phyloP scores from a whole-genome alignment of 2,797 vertebrate genomes.

The Molossus alvarezi region DNA sequence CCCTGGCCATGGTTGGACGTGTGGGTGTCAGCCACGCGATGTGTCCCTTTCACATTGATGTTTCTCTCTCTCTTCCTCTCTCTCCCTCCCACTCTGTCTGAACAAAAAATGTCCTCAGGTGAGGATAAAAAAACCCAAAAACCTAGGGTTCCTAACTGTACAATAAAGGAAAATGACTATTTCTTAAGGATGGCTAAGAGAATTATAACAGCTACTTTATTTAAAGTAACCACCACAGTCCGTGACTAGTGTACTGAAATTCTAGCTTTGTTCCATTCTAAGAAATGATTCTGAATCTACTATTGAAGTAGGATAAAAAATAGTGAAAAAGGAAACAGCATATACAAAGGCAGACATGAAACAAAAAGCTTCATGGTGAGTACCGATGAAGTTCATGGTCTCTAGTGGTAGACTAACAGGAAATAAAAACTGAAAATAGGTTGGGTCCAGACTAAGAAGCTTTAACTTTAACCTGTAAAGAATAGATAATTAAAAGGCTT shows the following conservation, averaged over 20 bases:
- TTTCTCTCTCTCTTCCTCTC: no score
- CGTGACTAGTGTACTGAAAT: slow-evolving; percentile 51
- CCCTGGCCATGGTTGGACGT: no score
- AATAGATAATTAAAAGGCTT: slow-evolving; percentile 60
- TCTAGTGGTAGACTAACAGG: not conserved
- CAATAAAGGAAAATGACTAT: slow-evolving; percentile 3
- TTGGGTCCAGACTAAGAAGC: slow-evolving; percentile 61
- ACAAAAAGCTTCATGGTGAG: not conserved
- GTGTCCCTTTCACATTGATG: no score
- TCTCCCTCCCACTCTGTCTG: no score
- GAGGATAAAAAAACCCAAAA: slow-evolving; percentile 49
- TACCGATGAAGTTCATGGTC: not conserved
- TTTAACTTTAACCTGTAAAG: slow-evolving; percentile 44
- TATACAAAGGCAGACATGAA: slow-evolving; percentile 6
- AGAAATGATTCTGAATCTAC: slow-evolving; percentile 65
- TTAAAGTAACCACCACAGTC: slow-evolving; percentile 23
- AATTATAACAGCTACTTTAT: slow-evolving; percentile 42
- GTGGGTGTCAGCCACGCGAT: no score
- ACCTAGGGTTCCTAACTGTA: slow-evolving; percentile 3
- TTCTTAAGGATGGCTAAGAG: slow-evolving; percentile 23
- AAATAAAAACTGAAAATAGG: slow-evolving; percentile 65
- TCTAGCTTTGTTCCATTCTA: slow-evolving; percentile 31
- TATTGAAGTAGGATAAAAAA: slow-evolving; percentile 50
- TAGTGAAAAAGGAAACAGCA: slow-evolving; percentile 44
- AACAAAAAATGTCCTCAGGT: no score